Evolutionary conservation across 1,140 invertebrate species (phyloP).

Genomic region (Holotrichia oblita): DNA sequence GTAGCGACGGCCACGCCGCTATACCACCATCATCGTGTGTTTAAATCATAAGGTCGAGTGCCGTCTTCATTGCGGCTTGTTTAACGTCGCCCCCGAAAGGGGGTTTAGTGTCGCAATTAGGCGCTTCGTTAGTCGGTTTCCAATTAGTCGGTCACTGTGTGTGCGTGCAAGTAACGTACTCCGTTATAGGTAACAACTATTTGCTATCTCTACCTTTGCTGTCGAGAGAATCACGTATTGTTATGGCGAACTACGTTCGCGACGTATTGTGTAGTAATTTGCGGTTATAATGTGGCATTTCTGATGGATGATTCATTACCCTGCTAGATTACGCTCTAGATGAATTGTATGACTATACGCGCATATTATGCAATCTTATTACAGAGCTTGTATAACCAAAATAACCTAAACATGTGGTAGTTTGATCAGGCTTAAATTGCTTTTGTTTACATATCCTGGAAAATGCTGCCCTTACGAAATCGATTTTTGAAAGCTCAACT

Average conservation of each 20-base stretch:
- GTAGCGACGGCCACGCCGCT: neutral
- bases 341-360: neutral
- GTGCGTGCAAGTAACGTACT: neutral
- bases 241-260: neutral
- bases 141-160: constrained; percentile 9
- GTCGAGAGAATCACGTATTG: neutral
- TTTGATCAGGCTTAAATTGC: too few relatives aligned
- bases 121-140: constrained; percentile 18
- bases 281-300: neutral
- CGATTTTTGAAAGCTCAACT: too few relatives aligned
- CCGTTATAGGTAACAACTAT: neutral
- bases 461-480: too few relatives aligned
- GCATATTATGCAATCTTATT: too few relatives aligned
- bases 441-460: too few relatives aligned
- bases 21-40: neutral
- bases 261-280: neutral
- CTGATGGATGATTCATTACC: neutral
- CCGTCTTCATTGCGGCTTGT: constrained; percentile 32
- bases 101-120: constrained; percentile 31
- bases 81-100: neutral
- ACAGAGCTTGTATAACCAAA: too few relatives aligned
- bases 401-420: too few relatives aligned
- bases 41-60: constrained; percentile 27
- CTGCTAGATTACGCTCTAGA: neutral
- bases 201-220: too few relatives aligned